These are phyloP conservation scores for Hapalemur alaotrensis DNA, from an alignment of 2,797 vertebrate species.

Conservation along the genomic window DNA sequence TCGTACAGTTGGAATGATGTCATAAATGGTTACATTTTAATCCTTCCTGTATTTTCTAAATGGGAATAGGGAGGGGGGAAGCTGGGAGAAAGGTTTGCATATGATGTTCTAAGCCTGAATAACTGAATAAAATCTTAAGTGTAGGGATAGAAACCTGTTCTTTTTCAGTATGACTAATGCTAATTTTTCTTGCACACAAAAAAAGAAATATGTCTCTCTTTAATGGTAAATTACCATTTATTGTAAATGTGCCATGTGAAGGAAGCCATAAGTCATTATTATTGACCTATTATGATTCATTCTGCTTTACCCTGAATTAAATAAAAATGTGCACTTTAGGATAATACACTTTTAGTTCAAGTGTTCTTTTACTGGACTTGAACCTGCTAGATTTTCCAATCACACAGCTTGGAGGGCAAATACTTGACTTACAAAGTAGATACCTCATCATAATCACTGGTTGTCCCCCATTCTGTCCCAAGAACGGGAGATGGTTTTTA, in stretches of 20 bases:
- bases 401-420: background rate
- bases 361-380: conserved; percentile 75
- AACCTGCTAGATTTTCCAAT: conserved; percentile 53
- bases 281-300: conserved; percentile 86
- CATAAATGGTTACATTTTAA: conserved; percentile 83
- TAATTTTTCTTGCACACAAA: conserved; percentile 81
- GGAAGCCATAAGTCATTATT: conserved; percentile 87
- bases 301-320: conserved; percentile 86
- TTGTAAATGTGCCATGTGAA: conserved; percentile 87
- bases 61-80: background rate
- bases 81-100: conserved; percentile 47
- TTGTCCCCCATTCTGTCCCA: conserved; percentile 56
- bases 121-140: conserved; percentile 81
- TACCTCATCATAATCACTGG: background rate
- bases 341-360: conserved; percentile 82
- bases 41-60: conserved; percentile 82
- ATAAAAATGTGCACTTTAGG: conserved; percentile 85
- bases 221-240: conserved; percentile 87
- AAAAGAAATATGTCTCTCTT: conserved; percentile 80
- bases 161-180: conserved; percentile 81
- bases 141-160: conserved; percentile 78
- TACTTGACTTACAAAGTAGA: conserved; percentile 27
- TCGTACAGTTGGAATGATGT: conserved; percentile 82
- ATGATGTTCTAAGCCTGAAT: conserved; percentile 76
- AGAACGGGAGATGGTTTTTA: conserved; percentile 28